phyloP scores from a whole-genome alignment of 2,797 vertebrate species.

The Aeoliscus strigatus region DNA sequence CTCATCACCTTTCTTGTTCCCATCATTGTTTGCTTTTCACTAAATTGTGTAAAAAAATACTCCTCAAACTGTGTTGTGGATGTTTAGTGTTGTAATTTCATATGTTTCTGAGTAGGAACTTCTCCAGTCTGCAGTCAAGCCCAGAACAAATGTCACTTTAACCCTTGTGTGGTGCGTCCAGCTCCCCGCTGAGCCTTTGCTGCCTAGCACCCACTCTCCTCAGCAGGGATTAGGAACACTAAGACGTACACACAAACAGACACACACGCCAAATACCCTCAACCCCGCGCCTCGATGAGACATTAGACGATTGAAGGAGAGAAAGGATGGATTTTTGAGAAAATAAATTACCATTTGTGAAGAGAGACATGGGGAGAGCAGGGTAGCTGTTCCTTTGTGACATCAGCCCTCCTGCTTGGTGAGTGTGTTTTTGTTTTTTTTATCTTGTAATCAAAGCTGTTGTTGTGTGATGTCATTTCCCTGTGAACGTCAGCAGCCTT shows the following conservation, averaged over 20 bases:
- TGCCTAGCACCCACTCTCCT: conserved; percentile 72
- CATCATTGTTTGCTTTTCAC: too few species aligned
- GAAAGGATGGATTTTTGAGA: conserved; percentile 13
- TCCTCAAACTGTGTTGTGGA: too few species aligned
- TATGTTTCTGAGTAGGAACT: too few species aligned
- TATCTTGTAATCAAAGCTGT: conserved; percentile 33
- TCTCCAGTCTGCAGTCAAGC: not conserved
- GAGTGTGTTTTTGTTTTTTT: conserved; percentile 54
- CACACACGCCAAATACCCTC: conserved; percentile 33
- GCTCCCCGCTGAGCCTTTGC: conserved; percentile 62
- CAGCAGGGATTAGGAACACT: conserved; percentile 69
- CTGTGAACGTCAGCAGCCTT: conserved; percentile 11
- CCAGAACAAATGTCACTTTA: conserved; percentile 18
- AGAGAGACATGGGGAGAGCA: conserved; percentile 13
- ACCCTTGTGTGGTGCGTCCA: conserved; percentile 44
- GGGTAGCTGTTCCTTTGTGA: conserved; percentile 14
- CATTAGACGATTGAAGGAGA: conserved; percentile 31
- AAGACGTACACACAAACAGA: conserved; percentile 30
- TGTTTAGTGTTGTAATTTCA: too few species aligned
- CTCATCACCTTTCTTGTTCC: too few species aligned
- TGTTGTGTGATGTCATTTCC: conserved; percentile 34
- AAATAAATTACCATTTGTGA: conserved; percentile 10
- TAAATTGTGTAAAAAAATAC: too few species aligned
- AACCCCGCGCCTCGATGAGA: conserved; percentile 32
- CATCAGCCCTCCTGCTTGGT: conserved; percentile 50